A percentile compares a stretch with the other conserved stretches of the same genome.
These are phyloP conservation scores for Empis livida DNA, from an alignment of 2,888 invertebrate genomes.

Conservation along the genomic window DNA sequence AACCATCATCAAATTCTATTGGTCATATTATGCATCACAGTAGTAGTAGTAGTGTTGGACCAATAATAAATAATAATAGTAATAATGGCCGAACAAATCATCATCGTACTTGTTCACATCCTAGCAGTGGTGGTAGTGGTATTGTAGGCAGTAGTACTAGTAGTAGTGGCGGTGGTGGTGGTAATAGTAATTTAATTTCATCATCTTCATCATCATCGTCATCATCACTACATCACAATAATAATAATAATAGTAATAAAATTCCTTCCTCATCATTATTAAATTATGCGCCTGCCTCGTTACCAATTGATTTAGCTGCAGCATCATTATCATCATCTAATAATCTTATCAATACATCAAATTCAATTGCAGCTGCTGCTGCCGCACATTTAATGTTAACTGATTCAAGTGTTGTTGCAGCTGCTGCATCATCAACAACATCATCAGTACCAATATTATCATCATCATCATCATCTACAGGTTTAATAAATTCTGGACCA, in stretches of 20 bases:
- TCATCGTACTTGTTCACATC: constrained; percentile 8
- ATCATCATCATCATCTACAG: constrained; percentile 14
- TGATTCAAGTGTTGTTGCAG: constrained; percentile 32
- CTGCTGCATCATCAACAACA: constrained; percentile 20
- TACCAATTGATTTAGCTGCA: constrained; percentile 30
- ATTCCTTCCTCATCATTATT: constrained; percentile 17
- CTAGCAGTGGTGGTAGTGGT: background rate
- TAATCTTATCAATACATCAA: background rate
- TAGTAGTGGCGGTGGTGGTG: constrained; percentile 3
- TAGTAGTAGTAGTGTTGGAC: constrained; percentile 10
- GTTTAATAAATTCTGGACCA: constrained; percentile 16
- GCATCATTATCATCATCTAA: constrained; percentile 8
- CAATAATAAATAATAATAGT: constrained; percentile 11
- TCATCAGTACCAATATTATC: constrained; percentile 13
- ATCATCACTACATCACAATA: constrained; percentile 12
- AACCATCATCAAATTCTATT: constrained; percentile 11
- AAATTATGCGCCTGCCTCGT: constrained; percentile 31
- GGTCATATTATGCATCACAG: constrained; percentile 16
- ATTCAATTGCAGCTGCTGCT: constrained; percentile 8
- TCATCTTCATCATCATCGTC: constrained; percentile 16
- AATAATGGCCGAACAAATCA: constrained; percentile 7
- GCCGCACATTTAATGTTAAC: constrained; percentile 33
- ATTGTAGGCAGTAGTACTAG: constrained; percentile 2
- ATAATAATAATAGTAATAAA: constrained; percentile 8
- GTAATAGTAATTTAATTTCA: constrained; percentile 9